Base-by-base conservation (phyloP, 1,140 invertebrate species). In the Drosophila ironensis region DNA sequence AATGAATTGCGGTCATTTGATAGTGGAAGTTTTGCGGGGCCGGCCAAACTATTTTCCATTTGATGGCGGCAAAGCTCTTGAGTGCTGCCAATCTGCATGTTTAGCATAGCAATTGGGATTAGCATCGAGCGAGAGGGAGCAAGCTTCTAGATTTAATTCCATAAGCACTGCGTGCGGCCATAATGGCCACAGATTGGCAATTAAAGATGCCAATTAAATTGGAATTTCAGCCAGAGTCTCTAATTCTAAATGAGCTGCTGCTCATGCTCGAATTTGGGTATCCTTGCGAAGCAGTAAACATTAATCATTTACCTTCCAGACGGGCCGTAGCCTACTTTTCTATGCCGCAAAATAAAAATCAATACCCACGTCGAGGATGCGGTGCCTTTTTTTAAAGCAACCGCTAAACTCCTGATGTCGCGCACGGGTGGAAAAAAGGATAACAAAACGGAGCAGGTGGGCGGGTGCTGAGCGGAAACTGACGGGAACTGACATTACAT, bases 401-500 rank as follows among this genome's bases (percentile, higher is more conserved):
- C 67, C 46, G 41, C 67, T 60, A 28, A 68, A 67, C 54, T 30
- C 4, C 22, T 9, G 14, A 38, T 42, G 33, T 60, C 37, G 24
- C 41, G 60, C 48, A 35, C 60, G 67, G 42, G 30, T 59, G 30
- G 24, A 47, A 47, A 59, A 50, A 61, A 59, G 27, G 30, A 11
- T 12, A 33, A 33, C 11, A 33, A 14, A 3, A 12, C 45, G 38
- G 24, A 30, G 7, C 42, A 28, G 40, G 30, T 41, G 53, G 33
- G 19, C 16, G 67, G 51, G 44, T 48, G 41, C 38, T 60, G 53
- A 42, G 67, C 67, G 77, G 77, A 81, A 82, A 57, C 72, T 81
- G 77, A 81, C 68, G 68, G 72, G 77, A 76, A 76, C 68, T 81
- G 77, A 82, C 76, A 82, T 81, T 72, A 81, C 76, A 81, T 76